These are phyloP conservation scores for Clepsis dumicolana DNA, from an alignment of 2,888 invertebrate species.

Conservation along the genomic window DNA sequence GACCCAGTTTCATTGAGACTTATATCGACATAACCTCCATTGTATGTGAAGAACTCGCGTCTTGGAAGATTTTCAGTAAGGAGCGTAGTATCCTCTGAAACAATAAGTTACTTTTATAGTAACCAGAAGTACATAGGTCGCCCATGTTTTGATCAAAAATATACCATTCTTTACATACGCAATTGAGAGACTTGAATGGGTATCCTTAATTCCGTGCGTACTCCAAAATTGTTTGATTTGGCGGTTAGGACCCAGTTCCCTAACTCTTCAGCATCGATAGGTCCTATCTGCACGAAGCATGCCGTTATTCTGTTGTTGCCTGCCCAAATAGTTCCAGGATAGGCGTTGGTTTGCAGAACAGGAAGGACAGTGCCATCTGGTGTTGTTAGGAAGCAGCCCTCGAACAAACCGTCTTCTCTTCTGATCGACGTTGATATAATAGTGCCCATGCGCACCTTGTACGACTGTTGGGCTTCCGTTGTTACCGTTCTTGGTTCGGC, in stretches of 20 bases:
- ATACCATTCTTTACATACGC: slow-evolving; percentile 12
- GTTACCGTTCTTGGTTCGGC: slow-evolving; percentile 30
- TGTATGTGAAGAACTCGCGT: slow-evolving; percentile 18
- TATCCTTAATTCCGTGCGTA: slow-evolving; percentile 33
- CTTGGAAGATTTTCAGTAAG: slow-evolving; percentile 23
- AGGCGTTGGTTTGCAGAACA: slow-evolving; percentile 19
- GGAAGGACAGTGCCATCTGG: slow-evolving; percentile 39
- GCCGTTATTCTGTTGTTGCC: slow-evolving; percentile 36
- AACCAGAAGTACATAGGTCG: neutral
- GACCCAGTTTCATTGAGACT: slow-evolving; percentile 34
- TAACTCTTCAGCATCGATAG: slow-evolving; percentile 34
- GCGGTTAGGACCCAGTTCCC: slow-evolving; percentile 34
- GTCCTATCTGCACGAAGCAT: slow-evolving; percentile 42
- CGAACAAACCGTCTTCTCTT: slow-evolving; percentile 34
- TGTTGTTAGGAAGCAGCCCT: slow-evolving; percentile 40
- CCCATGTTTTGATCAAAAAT: neutral
- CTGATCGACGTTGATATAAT: slow-evolving; percentile 34
- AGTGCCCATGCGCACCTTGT: slow-evolving; percentile 19
- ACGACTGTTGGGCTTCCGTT: slow-evolving; percentile 26
- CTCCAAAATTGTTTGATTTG: slow-evolving; percentile 33
- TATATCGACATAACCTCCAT: slow-evolving; percentile 32
- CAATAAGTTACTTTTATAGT: neutral
- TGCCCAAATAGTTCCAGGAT: slow-evolving; percentile 33
- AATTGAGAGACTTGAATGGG: slow-evolving; percentile 32
- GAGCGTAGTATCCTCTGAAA: slow-evolving; percentile 26